Evolutionary conservation across 1,140 invertebrate genomes (phyloP), one percentile per base, ranked within the genome.

Genomic region (Mamestra configurata): DNA sequence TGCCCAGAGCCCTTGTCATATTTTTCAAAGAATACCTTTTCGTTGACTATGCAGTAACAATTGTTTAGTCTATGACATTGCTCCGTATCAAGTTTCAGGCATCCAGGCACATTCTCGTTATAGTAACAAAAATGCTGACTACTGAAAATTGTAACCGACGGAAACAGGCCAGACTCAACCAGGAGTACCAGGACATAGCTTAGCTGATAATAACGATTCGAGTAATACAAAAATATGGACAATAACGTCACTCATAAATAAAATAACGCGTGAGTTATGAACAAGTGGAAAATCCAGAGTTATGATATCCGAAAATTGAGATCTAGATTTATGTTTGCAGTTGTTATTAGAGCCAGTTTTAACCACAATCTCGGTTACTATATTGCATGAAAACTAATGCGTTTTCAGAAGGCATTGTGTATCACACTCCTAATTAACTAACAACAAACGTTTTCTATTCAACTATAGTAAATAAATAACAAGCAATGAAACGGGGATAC

Each of bases 201-300:
- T 61, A 18, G 31, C 7, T 61, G 20, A 35, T 22, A 64, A 70
- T 49, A 46, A 68, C 37, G 22, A 46, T 46, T 49, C 22, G 22
- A 49, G 40, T 70, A 49, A 68, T 70, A 46, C 22, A 68, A 68
- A 68, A 68, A 70, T 70, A 70, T 70, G 66, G 20, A 46, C 66
- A 20, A 70, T 70, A 70, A 70, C 40, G 22, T n/a, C 66, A 70
- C 66, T 70, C 66, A 40, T 68, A 68, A 68, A 68, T 68, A 68
- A 68, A 46, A 68, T 68, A 20, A 68, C 20, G 40, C 11, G 10
- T 70, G 66, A 70, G 40, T 70, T 70, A 68, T 68, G 64, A 46
- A 68, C 64, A 68, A 68, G 40, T 49, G 40, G 40, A 46, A 27
- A 70, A 46, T 70, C 66, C 66, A 43, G 40, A 70, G 66, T 70